phyloP scores from a whole-genome alignment of 2,113 vertebrate genomes.

The Corvus cornix region DNA sequence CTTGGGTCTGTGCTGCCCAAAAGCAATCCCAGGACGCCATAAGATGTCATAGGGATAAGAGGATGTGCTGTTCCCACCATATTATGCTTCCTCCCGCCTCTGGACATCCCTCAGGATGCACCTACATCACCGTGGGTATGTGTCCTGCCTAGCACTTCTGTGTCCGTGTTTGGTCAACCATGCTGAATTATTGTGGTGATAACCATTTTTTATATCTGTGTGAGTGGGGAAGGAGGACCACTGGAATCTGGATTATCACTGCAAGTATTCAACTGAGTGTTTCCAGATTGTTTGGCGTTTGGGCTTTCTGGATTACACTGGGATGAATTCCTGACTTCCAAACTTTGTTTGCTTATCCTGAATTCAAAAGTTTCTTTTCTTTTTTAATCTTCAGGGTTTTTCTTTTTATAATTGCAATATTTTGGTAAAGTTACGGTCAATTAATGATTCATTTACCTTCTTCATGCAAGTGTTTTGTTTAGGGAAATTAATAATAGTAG shows the following conservation, averaged over 20 bases:
- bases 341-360: neutral
- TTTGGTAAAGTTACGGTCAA: neutral
- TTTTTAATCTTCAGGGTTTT: neutral
- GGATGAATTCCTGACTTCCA: neutral
- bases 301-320: neutral
- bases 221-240: neutral
- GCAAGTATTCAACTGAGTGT: neutral
- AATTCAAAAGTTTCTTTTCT: neutral
- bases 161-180: neutral
- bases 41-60: rapidly evolving
- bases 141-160: neutral
- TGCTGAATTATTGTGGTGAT: neutral
- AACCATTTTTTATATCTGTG: neutral
- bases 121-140: neutral
- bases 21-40: neutral
- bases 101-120: neutral
- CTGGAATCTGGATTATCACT: neutral
- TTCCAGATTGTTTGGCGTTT: neutral
- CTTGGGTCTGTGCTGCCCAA: neutral
- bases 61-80: neutral
- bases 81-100: neutral
- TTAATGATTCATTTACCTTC: neutral
- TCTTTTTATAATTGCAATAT: neutral
- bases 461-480: neutral
- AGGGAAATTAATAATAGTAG: neutral